These are phyloP conservation scores for Notarius lentiginosus DNA, from an alignment of 2,113 vertebrate genomes.

Conservation along the genomic window DNA sequence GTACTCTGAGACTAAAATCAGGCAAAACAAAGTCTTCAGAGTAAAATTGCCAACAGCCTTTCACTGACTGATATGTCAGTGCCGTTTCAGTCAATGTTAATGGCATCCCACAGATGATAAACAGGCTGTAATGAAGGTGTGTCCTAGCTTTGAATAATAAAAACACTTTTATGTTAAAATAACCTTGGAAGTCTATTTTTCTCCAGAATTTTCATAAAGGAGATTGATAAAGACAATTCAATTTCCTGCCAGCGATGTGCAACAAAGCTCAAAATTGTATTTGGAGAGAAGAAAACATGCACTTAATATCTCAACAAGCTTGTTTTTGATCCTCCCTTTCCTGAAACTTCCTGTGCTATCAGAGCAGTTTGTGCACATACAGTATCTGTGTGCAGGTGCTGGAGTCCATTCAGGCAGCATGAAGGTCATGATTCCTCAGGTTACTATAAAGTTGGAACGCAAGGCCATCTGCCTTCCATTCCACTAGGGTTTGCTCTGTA, in stretches of 20 bases:
- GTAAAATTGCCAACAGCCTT: background rate
- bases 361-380: slow-evolving; percentile 31
- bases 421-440: slow-evolving; percentile 50
- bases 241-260: slow-evolving; percentile 60
- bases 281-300: slow-evolving; percentile 56
- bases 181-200: background rate
- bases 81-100: background rate
- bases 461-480: slow-evolving; percentile 58
- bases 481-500: slow-evolving; percentile 41
- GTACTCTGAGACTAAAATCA: background rate
- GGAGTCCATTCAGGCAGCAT: slow-evolving; percentile 16
- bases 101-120: background rate
- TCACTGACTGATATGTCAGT: too few relatives aligned
- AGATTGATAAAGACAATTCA: slow-evolving; percentile 57
- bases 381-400: slow-evolving; percentile 33
- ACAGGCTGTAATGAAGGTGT: background rate
- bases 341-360: slow-evolving; percentile 26
- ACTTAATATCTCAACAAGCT: slow-evolving; percentile 54
- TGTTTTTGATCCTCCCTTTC: slow-evolving; percentile 47
- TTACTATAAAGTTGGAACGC: slow-evolving; percentile 43
- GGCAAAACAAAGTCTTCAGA: background rate
- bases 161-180: background rate
- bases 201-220: slow-evolving; percentile 49
- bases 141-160: background rate
- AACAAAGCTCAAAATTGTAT: slow-evolving; percentile 68